Conservation (phyloP, 2,113 vertebrate species). For the Lanius collurio region DNA sequence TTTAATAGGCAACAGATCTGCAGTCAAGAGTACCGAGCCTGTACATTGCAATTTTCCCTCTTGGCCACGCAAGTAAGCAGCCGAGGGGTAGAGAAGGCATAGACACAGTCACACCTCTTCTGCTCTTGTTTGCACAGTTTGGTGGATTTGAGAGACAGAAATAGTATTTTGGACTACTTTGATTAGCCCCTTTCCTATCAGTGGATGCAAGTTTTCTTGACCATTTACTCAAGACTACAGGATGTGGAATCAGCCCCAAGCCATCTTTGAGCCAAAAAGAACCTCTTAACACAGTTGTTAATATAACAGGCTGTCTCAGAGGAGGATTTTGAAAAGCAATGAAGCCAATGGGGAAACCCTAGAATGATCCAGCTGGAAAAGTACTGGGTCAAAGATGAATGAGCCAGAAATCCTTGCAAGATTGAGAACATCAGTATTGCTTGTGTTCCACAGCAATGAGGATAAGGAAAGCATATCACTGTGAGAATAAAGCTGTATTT, state of each 20-base stretch:
- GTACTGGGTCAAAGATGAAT: not conserved
- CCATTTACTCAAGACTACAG: not conserved
- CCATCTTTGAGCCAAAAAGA: not conserved
- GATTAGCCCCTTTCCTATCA: not conserved
- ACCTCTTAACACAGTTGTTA: not conserved
- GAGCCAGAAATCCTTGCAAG: not conserved
- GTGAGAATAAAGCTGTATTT: not conserved
- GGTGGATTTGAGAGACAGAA: not conserved
- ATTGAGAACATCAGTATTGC: not conserved
- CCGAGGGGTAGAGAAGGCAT: not conserved
- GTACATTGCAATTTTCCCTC: not conserved
- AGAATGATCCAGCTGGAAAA: not conserved
- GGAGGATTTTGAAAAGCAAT: not conserved
- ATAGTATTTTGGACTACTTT: not conserved
- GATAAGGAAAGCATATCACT: not conserved
- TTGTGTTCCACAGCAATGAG: not conserved
- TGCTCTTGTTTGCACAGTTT: not conserved
- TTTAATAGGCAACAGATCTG: not conserved
- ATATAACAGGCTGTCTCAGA: not conserved
- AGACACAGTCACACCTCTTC: not conserved
- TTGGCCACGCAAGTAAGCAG: not conserved
- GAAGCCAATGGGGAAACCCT: not conserved
- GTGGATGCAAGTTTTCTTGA: not conserved
- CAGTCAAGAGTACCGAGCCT: not conserved
- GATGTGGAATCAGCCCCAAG: not conserved